A percentile compares a stretch with the other conserved stretches of the same genome.
phyloP scores from a whole-genome alignment of 2,797 vertebrate genomes.

The Eremophila alpestris region DNA sequence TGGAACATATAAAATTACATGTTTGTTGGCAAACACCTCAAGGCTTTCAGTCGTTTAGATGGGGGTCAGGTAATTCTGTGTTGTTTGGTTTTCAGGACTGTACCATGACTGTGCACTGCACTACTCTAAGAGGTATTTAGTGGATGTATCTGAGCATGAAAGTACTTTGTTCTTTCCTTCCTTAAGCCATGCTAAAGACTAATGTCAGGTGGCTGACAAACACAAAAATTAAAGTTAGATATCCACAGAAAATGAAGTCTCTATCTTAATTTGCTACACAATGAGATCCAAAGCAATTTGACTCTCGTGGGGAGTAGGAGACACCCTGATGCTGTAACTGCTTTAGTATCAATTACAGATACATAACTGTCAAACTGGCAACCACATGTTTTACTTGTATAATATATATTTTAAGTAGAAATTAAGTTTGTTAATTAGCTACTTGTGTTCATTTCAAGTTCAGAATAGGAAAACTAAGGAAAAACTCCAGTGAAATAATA shows the following conservation, averaged over 20 bases:
- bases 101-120: not conserved
- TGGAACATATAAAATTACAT: not conserved
- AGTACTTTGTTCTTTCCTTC: not conserved
- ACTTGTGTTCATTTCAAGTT: conserved; percentile 33
- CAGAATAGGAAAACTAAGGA: not conserved
- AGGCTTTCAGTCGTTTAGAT: not conserved
- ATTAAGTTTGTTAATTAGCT: conserved; percentile 57
- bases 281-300: not conserved
- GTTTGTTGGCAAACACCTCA: not conserved
- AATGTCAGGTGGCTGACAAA: not conserved
- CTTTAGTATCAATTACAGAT: not conserved
- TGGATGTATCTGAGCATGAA: not conserved
- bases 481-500: conserved; percentile 34
- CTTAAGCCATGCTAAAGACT: not conserved
- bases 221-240: not conserved
- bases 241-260: not conserved
- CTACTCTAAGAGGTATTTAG: not conserved
- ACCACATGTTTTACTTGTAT: not conserved
- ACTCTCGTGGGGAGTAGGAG: not conserved
- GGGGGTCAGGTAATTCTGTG: not conserved
- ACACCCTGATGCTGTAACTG: not conserved
- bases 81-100: not conserved
- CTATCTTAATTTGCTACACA: not conserved
- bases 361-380: not conserved
- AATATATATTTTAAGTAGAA: conserved; percentile 20